Evolutionary conservation across 2,113 vertebrate genomes (phyloP).

Genomic region (Pycnonotus jocosus): DNA sequence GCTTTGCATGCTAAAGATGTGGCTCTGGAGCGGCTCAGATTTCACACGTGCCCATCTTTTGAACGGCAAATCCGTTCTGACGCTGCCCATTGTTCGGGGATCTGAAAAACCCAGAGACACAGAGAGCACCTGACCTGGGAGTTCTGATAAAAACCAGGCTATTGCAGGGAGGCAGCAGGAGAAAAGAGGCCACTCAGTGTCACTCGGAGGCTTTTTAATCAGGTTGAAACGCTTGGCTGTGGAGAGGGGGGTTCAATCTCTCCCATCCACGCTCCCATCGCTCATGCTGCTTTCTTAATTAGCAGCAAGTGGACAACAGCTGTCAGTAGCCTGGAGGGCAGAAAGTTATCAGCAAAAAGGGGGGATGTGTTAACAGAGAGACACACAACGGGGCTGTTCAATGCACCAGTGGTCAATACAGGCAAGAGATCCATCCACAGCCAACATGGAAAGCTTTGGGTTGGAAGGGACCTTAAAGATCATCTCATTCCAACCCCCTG

Average conservation of each 20-base stretch:
- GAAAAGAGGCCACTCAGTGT: neutral
- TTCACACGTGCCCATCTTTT: constrained; percentile 2
- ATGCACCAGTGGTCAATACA: neutral
- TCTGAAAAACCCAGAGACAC: neutral
- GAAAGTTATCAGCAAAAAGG: neutral
- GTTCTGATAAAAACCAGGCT: neutral
- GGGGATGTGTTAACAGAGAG: neutral
- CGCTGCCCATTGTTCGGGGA: neutral
- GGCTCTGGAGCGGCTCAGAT: neutral
- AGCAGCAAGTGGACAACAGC: constrained; percentile 43
- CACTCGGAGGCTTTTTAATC: constrained; percentile 36
- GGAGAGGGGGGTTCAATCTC: neutral
- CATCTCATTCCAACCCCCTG: neutral
- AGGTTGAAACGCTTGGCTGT: neutral
- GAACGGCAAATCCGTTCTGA: neutral
- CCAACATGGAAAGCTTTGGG: neutral
- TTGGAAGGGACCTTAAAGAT: neutral
- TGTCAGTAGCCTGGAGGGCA: constrained; percentile 14
- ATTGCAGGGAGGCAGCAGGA: neutral
- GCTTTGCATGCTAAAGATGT: neutral
- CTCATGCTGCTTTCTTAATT: constrained; percentile 50
- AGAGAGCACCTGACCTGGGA: neutral
- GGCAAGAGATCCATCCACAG: neutral
- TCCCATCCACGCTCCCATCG: neutral
- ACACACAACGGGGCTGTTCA: neutral